These are phyloP conservation scores for Thalassaphorura encarpata DNA, from an alignment of 1,140 invertebrate genomes.

Conservation along the genomic window DNA sequence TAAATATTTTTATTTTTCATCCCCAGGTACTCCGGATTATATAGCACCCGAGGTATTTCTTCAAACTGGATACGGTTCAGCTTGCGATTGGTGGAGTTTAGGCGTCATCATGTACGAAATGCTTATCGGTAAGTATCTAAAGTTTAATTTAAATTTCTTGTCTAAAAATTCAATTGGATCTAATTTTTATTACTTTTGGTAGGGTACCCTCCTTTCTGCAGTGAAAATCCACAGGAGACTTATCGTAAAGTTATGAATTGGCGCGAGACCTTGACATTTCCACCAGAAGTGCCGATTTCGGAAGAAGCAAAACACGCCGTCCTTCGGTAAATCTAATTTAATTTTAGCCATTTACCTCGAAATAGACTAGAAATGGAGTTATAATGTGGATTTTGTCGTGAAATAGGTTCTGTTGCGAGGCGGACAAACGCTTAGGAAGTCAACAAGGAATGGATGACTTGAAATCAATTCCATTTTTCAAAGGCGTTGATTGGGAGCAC, in stretches of 20 bases:
- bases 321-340: constrained; percentile 36
- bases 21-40: too few relatives aligned
- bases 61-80: constrained; percentile 92
- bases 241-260: constrained; percentile 99
- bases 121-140: constrained; percentile 87
- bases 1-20: too few relatives aligned
- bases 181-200: constrained; percentile 4
- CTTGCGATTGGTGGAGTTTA: constrained; percentile 99
- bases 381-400: background rate
- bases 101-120: constrained; percentile 99
- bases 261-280: constrained; percentile 94
- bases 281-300: constrained; percentile 97
- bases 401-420: constrained; percentile 79
- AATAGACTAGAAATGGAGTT: background rate
- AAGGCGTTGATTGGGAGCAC: constrained; percentile 91
- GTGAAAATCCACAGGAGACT: constrained; percentile 98
- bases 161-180: constrained; percentile 9
- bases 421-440: constrained; percentile 81
- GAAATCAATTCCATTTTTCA: constrained; percentile 73
- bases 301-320: constrained; percentile 82
- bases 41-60: constrained; percentile 94
- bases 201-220: constrained; percentile 98
- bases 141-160: too few relatives aligned
- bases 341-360: too few relatives aligned
- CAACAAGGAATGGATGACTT: constrained; percentile 81